phyloP scores from a whole-genome alignment of 1,140 invertebrate species.

The Berghia stephanieae region DNA sequence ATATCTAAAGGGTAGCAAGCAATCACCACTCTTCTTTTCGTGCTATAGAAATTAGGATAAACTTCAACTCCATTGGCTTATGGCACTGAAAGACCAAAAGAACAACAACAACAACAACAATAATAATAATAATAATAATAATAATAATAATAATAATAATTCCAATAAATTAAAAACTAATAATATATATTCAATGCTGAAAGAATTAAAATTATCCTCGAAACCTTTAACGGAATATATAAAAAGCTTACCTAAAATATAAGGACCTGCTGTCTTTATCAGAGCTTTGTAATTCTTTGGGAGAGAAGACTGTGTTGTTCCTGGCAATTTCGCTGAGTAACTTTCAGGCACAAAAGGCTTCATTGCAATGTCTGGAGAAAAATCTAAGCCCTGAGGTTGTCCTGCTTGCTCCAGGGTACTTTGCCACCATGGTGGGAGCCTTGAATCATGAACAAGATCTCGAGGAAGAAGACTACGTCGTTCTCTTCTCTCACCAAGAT shows the following conservation, averaged over 20 bases:
- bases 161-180: neutral
- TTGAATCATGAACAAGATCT: slow-evolving; percentile 21
- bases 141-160: neutral
- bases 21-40: no score
- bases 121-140: neutral
- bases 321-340: neutral
- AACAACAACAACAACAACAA: neutral
- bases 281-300: slow-evolving; percentile 8
- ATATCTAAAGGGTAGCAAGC: no score
- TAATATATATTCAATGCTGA: neutral
- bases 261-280: slow-evolving; percentile 76
- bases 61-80: no score
- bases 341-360: neutral
- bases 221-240: neutral
- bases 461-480: slow-evolving; percentile 4
- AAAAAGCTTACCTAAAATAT: slow-evolving; percentile 70
- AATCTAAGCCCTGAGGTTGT: slow-evolving; percentile 12
- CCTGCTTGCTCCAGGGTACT: slow-evolving; percentile 13
- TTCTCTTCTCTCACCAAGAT: slow-evolving; percentile 1
- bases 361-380: neutral
- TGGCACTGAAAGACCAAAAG: neutral
- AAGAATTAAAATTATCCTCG: neutral
- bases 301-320: neutral
- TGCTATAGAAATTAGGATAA: no score
- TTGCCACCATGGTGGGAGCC: slow-evolving; percentile 25